Conservation (phyloP, 1,140 invertebrate genomes). For the Zaprionus camerounensis region DNA sequence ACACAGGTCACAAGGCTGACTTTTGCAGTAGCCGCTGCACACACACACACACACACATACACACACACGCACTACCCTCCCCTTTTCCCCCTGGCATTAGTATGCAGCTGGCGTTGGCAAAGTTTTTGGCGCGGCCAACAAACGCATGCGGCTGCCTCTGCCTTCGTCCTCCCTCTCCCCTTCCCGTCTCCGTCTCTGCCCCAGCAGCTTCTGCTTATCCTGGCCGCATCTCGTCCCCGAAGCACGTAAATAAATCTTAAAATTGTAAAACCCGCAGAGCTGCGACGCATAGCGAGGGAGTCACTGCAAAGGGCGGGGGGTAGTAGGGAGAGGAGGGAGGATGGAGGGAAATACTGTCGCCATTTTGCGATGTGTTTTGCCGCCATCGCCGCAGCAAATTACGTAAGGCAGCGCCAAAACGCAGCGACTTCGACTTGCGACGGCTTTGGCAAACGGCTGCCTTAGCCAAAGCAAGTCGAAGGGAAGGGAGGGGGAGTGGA, state of each 20-base stretch:
- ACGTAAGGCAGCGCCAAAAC: slow-evolving; percentile 62
- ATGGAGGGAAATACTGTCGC: slow-evolving; percentile 61
- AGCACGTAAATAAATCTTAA: slow-evolving; percentile 83
- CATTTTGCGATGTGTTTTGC: slow-evolving; percentile 81
- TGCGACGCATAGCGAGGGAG: slow-evolving; percentile 25
- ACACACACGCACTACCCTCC: slow-evolving; percentile 16
- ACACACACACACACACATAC: slow-evolving; percentile 37
- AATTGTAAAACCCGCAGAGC: slow-evolving; percentile 79
- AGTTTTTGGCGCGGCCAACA: slow-evolving; percentile 78
- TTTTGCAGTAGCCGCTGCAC: slow-evolving; percentile 59
- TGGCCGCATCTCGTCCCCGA: slow-evolving; percentile 55
- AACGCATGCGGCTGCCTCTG: slow-evolving; percentile 60
- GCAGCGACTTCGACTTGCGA: slow-evolving; percentile 10
- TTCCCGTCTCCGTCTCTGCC: background rate
- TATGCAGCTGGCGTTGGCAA: slow-evolving; percentile 73
- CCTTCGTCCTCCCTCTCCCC: background rate
- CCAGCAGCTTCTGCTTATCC: slow-evolving; percentile 38
- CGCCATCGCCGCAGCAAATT: slow-evolving; percentile 80
- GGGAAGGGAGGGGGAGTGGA: too few species aligned
- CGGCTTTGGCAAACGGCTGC: slow-evolving; percentile 35
- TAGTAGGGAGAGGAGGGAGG: background rate
- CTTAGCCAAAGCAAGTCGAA: background rate
- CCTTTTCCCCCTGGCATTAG: slow-evolving; percentile 49
- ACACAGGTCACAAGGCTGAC: slow-evolving; percentile 83
- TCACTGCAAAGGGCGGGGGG: background rate